Evolutionary conservation across 2,113 vertebrate species (phyloP), one percentile per base, ranked within the genome.

Genomic region (Perca schrenkii): DNA sequence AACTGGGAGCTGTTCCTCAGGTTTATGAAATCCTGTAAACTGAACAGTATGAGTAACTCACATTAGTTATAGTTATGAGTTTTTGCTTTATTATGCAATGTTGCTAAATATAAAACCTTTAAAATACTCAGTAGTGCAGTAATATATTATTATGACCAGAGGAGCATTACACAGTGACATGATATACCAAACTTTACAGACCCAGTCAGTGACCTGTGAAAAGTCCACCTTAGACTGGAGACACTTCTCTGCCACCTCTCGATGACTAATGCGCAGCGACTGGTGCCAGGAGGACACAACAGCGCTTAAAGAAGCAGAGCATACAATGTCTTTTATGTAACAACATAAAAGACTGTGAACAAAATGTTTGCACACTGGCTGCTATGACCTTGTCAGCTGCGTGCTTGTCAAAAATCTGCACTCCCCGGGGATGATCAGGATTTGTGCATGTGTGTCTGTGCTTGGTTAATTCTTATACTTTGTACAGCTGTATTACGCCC

Each of bases 251-350:
- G 74, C 78, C 56, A 69, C 61, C 77, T 87, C 77, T 54, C 1
- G 3, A 56, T 91, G 89, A 92, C 71, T 86, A 84, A 91, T 77
- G 66, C n/a, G 8, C 66, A 43, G 47, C 8, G 46, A 82, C 53
- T 36, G 56, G 71, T 74, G 84, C 79, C 80, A 78, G 66, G 65
- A 78, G 82, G 64, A 25, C 62, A 77, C 1, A 2, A 13, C 68
- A 31, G 21, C 0, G 57, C 57, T 70, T 69, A 53, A 78, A 85
- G 60, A 13, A 69, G 46, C 77, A 57, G 54, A 73, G 49, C 49
- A 46, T 61, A 4, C 62, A 65, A 56, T 1, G 0, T 50, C n/a
- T 86, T 86, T 74, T 81, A 64, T 83, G 56, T 40, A 74, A 82
- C 43, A 1, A n/a, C 75, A 80, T 58, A 84, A 86, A 17, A 69